Conservation (phyloP, 2,888 invertebrate species). For the Amblyjoppa fuscipennis region DNA sequence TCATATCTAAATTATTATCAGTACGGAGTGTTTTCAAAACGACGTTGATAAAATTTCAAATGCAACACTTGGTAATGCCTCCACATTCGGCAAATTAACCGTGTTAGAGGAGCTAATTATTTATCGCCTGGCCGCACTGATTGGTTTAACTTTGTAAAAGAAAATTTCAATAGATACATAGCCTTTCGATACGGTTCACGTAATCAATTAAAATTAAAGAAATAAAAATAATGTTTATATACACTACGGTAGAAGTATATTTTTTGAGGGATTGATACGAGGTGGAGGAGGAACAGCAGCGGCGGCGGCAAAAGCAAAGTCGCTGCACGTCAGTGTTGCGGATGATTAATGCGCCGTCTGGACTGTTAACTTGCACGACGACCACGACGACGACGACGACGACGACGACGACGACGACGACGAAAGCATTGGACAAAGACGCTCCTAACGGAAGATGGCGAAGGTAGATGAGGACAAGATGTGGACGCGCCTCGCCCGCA, state of each 20-base stretch:
- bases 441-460: constrained; percentile 6
- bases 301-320: constrained; percentile 37
- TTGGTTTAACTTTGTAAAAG: not conserved
- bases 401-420: not conserved
- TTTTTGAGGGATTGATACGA: constrained; percentile 40
- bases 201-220: not conserved
- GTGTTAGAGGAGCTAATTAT: not conserved
- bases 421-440: constrained; percentile 33
- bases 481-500: constrained; percentile 54
- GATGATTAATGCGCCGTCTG: constrained; percentile 70
- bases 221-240: not conserved
- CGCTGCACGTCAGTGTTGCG: constrained; percentile 56
- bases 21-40: too few species aligned
- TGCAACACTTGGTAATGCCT: not conserved
- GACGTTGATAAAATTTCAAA: not conserved
- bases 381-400: constrained; percentile 32
- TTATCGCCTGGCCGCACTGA: not conserved
- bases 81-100: too few species aligned
- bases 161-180: too few species aligned
- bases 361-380: constrained; percentile 67
- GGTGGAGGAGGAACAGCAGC: not conserved
- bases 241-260: constrained; percentile 17
- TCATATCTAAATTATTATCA: not conserved
- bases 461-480: constrained; percentile 32
- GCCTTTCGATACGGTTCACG: too few species aligned